Percentiles rank a stretch among this genome's conserved stretches.
phyloP scores from a whole-genome alignment of 1,140 invertebrate genomes.

The Leucophenga varia region DNA sequence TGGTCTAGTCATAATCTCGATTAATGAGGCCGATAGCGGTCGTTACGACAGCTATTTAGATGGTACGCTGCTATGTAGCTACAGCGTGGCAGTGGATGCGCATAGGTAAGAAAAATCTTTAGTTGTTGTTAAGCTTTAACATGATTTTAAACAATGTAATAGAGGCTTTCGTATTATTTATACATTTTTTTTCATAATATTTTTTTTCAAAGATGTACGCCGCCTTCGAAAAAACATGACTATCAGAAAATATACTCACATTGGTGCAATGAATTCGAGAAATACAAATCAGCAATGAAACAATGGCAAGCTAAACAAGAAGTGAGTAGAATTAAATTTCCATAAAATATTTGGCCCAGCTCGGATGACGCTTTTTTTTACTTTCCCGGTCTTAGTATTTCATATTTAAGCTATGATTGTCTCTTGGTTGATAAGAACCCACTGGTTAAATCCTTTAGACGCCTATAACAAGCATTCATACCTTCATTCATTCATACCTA shows the following conservation, averaged over 20 bases:
- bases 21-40: conserved; percentile 69
- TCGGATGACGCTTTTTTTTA: too few relatives aligned
- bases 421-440: too few relatives aligned
- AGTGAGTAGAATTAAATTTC: too few relatives aligned
- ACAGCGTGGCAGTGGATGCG: conserved; percentile 71
- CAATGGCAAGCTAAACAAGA: conserved; percentile 73
- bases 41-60: conserved; percentile 73
- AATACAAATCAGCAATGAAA: conserved; percentile 77
- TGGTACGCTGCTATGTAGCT: conserved; percentile 67
- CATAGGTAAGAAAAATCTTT: too few relatives aligned
- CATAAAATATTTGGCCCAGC: too few relatives aligned
- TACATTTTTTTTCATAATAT: conserved; percentile 2
- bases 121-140: too few relatives aligned
- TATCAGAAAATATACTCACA: conserved; percentile 77
- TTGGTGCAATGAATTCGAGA: conserved; percentile 80
- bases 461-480: too few relatives aligned
- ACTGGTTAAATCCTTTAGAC: too few relatives aligned
- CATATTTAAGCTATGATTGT: too few relatives aligned
- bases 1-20: conserved; percentile 70
- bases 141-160: too few relatives aligned
- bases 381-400: too few relatives aligned
- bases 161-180: conserved; percentile 4
- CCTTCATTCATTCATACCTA: too few relatives aligned
- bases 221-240: conserved; percentile 69
- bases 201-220: conserved; percentile 61